Evolutionary conservation across 2,113 vertebrate species (phyloP), one percentile per base, ranked within the genome.

Genomic region (Taurulus bubalis): DNA sequence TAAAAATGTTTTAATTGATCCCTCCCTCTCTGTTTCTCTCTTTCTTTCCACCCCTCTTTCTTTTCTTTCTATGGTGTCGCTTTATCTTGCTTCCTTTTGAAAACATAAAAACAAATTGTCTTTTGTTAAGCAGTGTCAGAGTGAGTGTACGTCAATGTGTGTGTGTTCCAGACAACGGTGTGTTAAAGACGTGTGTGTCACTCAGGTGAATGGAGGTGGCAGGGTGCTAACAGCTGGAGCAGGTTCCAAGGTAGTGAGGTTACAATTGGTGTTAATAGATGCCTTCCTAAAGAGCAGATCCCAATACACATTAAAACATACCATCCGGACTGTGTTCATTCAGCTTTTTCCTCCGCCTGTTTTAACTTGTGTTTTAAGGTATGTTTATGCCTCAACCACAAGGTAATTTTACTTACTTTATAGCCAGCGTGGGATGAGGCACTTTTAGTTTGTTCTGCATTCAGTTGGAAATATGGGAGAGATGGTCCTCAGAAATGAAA

Each of bases 241-340:
- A 90, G 85, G 79, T 83, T 93, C 74, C 79, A 86, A 89, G 86
- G 85, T 80, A 75, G n/a, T 22, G 72, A 88, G 83, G 86, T 87
- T 90, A 93, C 92, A 94, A 91, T 93, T 92, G 87, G 91, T 94
- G 94, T 80, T 91, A 94, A 95, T 88, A 74, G 93, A 94, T 68
- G 85, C 56, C 81, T 93, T 91, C 85, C 88, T 94, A 87, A 93
- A 91, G 82, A 90, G 84, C 66, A 59, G 82, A 90, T 90, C 87
- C 77, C 77, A 88, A 79, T 72, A 77, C 78, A 85, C 85, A 85
- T 79, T 88, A 80, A 85, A 87, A 81, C 87, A 65, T 73, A 11
- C 69, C 64, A 34, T 45, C 16, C 24, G 10, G 34, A 63, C 53
- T n/a, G 22, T 16, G 56, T 71, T 80, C 74, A 60, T 58, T 55